Conservation (phyloP, 2,113 vertebrate species). For the mouse (Mus musculus) region DNA sequence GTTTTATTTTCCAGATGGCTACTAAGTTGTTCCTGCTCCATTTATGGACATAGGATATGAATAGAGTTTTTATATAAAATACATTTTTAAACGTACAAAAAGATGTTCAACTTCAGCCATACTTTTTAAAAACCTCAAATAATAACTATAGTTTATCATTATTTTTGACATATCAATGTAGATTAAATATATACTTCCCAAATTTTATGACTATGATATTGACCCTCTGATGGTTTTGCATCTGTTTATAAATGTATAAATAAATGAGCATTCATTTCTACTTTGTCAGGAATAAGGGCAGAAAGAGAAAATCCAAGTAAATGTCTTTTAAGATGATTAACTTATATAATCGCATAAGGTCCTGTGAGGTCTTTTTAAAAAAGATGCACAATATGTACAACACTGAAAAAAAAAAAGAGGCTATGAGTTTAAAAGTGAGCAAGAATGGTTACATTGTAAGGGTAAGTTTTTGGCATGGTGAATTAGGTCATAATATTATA, state of each 20-base stretch:
- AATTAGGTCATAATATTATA: neutral
- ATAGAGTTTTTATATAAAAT: slow-evolving; percentile 53
- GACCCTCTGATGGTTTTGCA: neutral
- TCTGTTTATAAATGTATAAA: neutral
- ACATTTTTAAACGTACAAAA: slow-evolving; percentile 65
- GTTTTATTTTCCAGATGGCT: slow-evolving; percentile 78
- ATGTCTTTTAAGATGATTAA: neutral
- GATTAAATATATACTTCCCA: neutral
- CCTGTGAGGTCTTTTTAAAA: neutral
- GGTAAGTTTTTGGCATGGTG: too few species aligned
- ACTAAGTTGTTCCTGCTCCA: slow-evolving; percentile 77
- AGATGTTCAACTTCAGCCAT: slow-evolving; percentile 52
- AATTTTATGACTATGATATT: slow-evolving; percentile 39
- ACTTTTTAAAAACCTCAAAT: slow-evolving; percentile 47
- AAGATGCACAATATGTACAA: neutral
- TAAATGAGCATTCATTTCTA: neutral
- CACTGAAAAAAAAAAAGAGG: too few species aligned
- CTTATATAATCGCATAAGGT: neutral
- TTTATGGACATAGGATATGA: slow-evolving; percentile 74
- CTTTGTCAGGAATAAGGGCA: neutral
- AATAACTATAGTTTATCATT: slow-evolving; percentile 30
- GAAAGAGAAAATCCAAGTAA: neutral
- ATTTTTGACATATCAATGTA: neutral
- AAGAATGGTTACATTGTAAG: neutral
- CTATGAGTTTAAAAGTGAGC: neutral